These are phyloP conservation scores for Poecile montanus DNA, from an alignment of 2,797 vertebrate genomes.

Conservation along the genomic window DNA sequence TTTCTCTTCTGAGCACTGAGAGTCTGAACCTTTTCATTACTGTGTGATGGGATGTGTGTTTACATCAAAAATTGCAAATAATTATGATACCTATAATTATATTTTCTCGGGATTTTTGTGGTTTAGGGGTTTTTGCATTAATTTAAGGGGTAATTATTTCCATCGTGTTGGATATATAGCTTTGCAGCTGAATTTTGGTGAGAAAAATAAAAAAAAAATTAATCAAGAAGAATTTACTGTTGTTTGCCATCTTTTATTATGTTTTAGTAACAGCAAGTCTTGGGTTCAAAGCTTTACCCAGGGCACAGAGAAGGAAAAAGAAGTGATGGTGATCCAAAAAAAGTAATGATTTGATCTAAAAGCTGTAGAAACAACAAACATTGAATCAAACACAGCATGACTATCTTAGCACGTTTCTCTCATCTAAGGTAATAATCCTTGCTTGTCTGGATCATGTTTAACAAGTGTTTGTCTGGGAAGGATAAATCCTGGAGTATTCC, in stretches of 20 bases:
- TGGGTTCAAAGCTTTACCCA: background rate
- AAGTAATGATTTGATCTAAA: background rate
- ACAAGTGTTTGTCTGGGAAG: background rate
- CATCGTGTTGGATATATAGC: background rate
- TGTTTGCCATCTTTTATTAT: background rate
- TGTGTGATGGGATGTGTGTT: background rate
- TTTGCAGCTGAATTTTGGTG: background rate
- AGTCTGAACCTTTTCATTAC: background rate
- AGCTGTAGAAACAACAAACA: background rate
- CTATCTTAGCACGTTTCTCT: background rate
- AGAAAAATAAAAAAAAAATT: background rate
- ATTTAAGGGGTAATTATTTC: background rate
- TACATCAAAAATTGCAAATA: background rate
- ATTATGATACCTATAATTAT: background rate
- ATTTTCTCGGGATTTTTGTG: background rate
- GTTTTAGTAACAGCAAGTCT: background rate
- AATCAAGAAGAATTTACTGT: background rate
- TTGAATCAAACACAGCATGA: background rate
- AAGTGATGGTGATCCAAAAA: background rate
- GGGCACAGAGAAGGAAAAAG: background rate
- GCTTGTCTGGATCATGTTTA: background rate
- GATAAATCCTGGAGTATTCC: background rate
- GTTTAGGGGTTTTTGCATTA: rapidly evolving
- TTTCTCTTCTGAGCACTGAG: background rate
- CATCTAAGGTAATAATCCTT: background rate